phyloP scores from a whole-genome alignment of 2,113 vertebrate genomes.

The Colius striatus region DNA sequence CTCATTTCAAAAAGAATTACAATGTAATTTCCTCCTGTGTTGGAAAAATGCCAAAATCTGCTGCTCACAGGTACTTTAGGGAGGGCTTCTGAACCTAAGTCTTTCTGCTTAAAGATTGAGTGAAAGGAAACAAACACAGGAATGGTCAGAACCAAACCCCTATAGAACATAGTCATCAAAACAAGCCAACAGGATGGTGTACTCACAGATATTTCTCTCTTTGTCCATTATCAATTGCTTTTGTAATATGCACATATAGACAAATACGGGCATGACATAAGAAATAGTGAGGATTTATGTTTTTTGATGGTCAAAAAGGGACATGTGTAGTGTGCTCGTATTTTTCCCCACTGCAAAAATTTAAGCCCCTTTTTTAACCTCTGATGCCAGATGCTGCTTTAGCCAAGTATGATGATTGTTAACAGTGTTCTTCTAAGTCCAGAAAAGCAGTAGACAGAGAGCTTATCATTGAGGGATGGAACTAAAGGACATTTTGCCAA shows the following conservation, averaged over 20 bases:
- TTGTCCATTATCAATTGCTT: background rate
- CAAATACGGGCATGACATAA: background rate
- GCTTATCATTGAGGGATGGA: background rate
- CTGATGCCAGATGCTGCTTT: background rate
- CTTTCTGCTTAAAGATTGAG: background rate
- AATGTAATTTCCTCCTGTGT: background rate
- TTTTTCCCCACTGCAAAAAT: slow-evolving; percentile 1
- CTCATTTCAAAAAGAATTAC: background rate
- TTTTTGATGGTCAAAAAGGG: background rate
- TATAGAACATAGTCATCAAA: background rate
- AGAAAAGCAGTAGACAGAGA: slow-evolving; percentile 9
- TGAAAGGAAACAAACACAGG: background rate
- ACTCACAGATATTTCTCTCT: background rate
- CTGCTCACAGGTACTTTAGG: background rate
- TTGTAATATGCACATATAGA: background rate
- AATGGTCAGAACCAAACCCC: background rate
- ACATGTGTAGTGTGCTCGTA: background rate
- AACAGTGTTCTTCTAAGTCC: background rate
- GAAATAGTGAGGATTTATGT: background rate
- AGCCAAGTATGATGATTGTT: background rate
- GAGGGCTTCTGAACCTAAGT: background rate
- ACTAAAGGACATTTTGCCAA: slow-evolving; percentile 2
- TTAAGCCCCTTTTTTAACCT: background rate
- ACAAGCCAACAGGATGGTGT: background rate
- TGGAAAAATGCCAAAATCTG: background rate